Conservation (phyloP, 2,797 vertebrate genomes). For the Chrosomus eos region DNA sequence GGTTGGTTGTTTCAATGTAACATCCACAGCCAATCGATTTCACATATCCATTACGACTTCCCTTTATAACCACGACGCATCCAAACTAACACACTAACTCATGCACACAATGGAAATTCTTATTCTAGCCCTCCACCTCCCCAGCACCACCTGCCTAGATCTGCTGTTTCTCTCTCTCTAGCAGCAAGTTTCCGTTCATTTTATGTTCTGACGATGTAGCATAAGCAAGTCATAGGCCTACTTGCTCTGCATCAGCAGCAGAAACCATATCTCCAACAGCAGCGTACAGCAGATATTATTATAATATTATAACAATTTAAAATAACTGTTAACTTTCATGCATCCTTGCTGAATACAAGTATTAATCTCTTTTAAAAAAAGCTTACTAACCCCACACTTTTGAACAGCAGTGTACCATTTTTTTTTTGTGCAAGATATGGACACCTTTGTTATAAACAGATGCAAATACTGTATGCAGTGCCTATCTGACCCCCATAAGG, state of each 20-base stretch:
- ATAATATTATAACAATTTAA: background rate
- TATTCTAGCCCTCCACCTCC: background rate
- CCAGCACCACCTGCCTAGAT: background rate
- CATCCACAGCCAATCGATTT: background rate
- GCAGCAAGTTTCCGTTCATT: background rate
- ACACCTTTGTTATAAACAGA: constrained; percentile 6
- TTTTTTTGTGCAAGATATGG: background rate
- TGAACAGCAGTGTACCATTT: background rate
- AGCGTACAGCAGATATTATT: background rate
- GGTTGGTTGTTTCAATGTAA: background rate
- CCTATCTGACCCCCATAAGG: constrained; percentile 55
- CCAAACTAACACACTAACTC: background rate
- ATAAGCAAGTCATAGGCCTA: too few relatives aligned
- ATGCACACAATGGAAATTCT: background rate
- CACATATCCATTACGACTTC: background rate
- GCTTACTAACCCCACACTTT: background rate
- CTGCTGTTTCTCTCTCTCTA: background rate
- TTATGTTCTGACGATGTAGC: background rate
- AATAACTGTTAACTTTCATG: background rate
- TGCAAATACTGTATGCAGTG: constrained; percentile 2
- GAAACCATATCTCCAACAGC: background rate
- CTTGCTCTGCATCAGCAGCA: background rate
- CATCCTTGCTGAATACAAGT: background rate
- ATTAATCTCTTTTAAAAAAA: background rate
- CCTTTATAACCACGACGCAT: background rate